Conservation (phyloP, 2,113 vertebrate genomes). For the Upupa epops region DNA sequence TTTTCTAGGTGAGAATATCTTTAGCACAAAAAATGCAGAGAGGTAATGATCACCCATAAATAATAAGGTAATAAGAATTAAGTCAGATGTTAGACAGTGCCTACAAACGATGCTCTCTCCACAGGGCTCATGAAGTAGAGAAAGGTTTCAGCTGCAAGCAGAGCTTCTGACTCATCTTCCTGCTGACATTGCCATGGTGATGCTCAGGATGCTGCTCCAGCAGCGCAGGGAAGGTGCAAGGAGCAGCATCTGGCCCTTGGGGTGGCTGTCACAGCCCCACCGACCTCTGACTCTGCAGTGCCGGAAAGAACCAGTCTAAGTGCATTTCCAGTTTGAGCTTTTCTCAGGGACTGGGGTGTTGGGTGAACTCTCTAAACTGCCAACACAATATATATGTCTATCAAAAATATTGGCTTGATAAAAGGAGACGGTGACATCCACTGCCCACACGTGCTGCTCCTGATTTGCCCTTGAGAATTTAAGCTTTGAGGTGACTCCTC, state of each 20-base stretch:
- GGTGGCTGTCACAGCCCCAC: neutral
- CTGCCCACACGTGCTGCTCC: neutral
- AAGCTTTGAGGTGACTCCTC: neutral
- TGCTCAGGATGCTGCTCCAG: neutral
- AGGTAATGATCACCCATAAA: neutral
- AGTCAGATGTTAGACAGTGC: accelerated
- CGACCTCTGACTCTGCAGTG: neutral
- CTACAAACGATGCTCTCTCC: accelerated
- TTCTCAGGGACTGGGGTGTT: neutral
- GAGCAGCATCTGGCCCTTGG: neutral
- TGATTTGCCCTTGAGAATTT: slow-evolving; percentile 17
- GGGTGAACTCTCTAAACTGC: slow-evolving; percentile 51
- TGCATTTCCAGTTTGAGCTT: slow-evolving; percentile 30
- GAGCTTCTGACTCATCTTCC: neutral
- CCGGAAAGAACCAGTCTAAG: neutral
- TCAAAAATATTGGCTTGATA: slow-evolving; percentile 54
- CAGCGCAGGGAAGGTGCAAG: accelerated
- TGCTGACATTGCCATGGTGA: accelerated
- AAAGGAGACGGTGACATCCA: slow-evolving; percentile 17
- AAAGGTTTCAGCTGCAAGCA: neutral
- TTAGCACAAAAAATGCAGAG: neutral
- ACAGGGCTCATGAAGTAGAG: neutral
- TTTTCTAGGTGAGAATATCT: neutral
- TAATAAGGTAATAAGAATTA: neutral
- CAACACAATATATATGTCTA: slow-evolving; percentile 10